Evolutionary conservation across 2,797 vertebrate species (phyloP), one percentile per base, ranked within the genome.

Genomic region (Phylloscopus collybita): DNA sequence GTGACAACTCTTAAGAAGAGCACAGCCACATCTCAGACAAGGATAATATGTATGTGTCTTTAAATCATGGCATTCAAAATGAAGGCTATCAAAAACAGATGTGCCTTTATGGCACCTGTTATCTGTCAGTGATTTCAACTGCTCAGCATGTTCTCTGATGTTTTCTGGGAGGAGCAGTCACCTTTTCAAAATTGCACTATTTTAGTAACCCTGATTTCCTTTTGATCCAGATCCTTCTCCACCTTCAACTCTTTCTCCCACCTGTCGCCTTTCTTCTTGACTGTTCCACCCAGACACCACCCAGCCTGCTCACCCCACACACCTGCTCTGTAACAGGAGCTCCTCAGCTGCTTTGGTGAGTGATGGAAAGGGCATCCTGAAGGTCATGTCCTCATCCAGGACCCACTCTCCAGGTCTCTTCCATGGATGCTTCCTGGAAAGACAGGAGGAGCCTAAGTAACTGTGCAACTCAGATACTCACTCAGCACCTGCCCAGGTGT

Each of bases 301-400:
- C 44, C 88, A 93, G 72, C 42, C 51, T 91, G 86, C 83, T 88
- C 36, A 45, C 50, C 47, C 83, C 92, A 95, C 94, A 97, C 90
- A 94, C 90, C 65, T 97, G 90, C 47, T 92, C 72, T 90, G 97
- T 97, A 98, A 98, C 90, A 90, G 82, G 96, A 98, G 86, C 89
- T 95, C 60, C 92, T 96, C 97, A 98, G 97, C 96, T 97, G 96
- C 95, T 95, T 80, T 94, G 56, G 44, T 88, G 89, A 80, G 70
- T 91, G 74, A 96, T 93, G 93, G 95, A 91, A 97, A 96, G 84
- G 92, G 36, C 84, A 95, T 80, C 64, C 76, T 96, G 73, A 80
- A 92, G 26, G 20, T 90, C 83, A 32, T 16, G 18, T 88, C 83
- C 30, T 57, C 86, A 90, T 66, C 80, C 44, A 93, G 90, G 88